Evolutionary conservation across 2,888 invertebrate genomes (phyloP).

Genomic region (Elaeidobius kamerunicus): DNA sequence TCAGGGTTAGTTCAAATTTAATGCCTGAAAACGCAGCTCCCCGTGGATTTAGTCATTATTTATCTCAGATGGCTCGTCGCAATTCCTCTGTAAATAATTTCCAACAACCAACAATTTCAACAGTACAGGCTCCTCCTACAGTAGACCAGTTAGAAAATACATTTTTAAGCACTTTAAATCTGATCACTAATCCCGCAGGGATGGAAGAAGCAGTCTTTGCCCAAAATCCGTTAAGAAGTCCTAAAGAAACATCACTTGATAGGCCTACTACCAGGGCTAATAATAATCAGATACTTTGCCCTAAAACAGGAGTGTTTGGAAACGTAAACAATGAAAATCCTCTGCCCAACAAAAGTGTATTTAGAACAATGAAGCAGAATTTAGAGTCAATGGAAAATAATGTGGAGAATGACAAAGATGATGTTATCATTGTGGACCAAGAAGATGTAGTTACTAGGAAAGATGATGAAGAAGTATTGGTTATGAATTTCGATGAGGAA

Average conservation of each 20-base stretch:
- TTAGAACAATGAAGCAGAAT: too few relatives aligned
- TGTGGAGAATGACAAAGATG: not conserved
- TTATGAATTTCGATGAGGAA: constrained; percentile 12
- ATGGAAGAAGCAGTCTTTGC: constrained; percentile 4
- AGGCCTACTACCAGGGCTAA: not conserved
- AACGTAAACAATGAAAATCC: not conserved
- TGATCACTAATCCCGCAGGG: not conserved
- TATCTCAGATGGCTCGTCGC: not conserved
- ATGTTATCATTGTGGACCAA: constrained; percentile 5
- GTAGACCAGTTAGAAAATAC: not conserved
- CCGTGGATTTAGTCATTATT: not conserved
- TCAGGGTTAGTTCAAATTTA: constrained; percentile 8
- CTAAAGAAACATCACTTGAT: not conserved
- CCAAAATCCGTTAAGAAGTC: not conserved
- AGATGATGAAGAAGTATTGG: not conserved
- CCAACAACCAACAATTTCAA: not conserved
- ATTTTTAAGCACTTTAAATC: not conserved
- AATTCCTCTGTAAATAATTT: not conserved
- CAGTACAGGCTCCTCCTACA: not conserved
- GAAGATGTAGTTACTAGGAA: not conserved
- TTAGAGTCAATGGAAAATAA: too few relatives aligned
- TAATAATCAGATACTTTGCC: not conserved
- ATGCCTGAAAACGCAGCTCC: not conserved
- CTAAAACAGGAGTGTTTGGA: constrained; percentile 1
- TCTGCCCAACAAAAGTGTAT: too few relatives aligned